Evolutionary conservation across 1,140 invertebrate genomes (phyloP).

Genomic region (Ladona fulva): DNA sequence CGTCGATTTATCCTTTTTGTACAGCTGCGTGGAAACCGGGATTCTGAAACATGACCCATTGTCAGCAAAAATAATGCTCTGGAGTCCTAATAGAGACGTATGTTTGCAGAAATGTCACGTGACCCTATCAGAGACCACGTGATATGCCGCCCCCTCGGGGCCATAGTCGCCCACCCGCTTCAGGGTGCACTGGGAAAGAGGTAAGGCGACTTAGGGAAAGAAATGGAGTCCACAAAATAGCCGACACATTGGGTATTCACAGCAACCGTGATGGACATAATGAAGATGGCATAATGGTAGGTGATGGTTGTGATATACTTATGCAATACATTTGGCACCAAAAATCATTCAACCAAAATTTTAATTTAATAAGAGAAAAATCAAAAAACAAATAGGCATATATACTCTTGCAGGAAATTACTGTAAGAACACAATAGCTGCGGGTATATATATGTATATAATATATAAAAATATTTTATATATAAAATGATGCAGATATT

Average conservation of each 20-base stretch:
- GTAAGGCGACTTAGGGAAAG: no score
- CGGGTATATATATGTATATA: background rate
- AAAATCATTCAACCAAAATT: slow-evolving; percentile 1
- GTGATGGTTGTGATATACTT: background rate
- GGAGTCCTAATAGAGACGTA: no score
- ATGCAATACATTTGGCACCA: slow-evolving; percentile 5
- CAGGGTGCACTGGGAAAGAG: no score
- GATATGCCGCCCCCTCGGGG: no score
- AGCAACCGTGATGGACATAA: background rate
- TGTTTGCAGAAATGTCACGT: no score
- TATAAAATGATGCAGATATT: no score
- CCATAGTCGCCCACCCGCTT: no score
- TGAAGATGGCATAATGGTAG: background rate
- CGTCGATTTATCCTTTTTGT: no score
- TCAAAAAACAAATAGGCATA: background rate
- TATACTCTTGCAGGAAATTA: background rate
- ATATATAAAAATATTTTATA: background rate
- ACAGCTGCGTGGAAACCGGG: no score
- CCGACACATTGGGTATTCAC: background rate
- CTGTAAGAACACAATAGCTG: background rate
- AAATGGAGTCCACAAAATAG: background rate
- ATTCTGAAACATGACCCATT: no score
- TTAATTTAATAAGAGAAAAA: background rate
- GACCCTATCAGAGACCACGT: no score
- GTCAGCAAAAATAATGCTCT: no score